A percentile compares a stretch with the other conserved stretches of the same genome.
Evolutionary conservation across 2,797 vertebrate genomes (phyloP).

Genomic region (Tadarida brasiliensis): DNA sequence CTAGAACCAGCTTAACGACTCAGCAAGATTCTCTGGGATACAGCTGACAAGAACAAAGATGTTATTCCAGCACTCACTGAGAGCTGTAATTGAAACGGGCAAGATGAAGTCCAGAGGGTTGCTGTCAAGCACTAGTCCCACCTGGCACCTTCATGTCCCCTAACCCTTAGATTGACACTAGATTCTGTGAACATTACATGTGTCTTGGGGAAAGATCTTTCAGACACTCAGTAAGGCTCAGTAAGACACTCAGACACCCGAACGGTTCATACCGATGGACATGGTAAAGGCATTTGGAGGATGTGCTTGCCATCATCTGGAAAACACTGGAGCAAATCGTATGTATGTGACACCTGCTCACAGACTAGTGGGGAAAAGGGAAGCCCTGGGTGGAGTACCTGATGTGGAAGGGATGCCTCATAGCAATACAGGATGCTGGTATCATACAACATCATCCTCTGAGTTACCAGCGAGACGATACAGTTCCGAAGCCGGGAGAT

Average conservation of each 20-base stretch:
- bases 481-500: slow-evolving; percentile 98
- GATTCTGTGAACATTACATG: background rate
- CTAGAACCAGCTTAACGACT: background rate
- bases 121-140: background rate
- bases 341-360: rapidly evolving
- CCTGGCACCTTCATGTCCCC: background rate
- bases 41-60: background rate
- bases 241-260: no score
- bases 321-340: background rate
- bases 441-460: slow-evolving; percentile 95
- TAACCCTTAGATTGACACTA: background rate
- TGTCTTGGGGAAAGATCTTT: background rate
- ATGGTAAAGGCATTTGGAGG: background rate
- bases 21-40: background rate
- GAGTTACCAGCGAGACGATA: slow-evolving; percentile 92
- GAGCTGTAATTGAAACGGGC: background rate
- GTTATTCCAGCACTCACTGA: background rate
- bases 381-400: slow-evolving; percentile 88
- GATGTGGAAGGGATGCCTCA: slow-evolving; percentile 94
- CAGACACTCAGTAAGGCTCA: background rate
- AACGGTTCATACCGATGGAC: rapidly evolving
- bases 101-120: background rate
- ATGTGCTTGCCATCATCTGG: rapidly evolving
- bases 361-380: background rate
- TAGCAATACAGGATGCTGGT: slow-evolving; percentile 99